Evolutionary conservation across 2,888 invertebrate species (phyloP).

Genomic region (Sclerodermus sp.): DNA sequence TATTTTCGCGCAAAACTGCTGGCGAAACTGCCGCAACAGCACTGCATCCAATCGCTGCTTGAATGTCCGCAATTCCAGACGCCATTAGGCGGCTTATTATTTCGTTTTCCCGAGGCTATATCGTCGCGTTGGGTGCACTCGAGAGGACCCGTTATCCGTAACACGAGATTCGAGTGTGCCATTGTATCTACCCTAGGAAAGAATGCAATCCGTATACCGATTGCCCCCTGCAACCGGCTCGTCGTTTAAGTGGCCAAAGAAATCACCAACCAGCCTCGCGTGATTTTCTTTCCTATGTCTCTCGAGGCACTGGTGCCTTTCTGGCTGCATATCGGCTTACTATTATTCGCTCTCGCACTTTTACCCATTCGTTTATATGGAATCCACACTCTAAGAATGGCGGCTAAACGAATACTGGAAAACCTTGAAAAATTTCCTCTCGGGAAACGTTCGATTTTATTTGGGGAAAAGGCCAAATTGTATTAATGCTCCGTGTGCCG

Average conservation of each 20-base stretch:
- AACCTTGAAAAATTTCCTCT: no score
- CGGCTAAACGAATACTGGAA: no score
- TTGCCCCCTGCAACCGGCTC: neutral
- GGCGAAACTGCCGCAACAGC: slow-evolving; percentile 33
- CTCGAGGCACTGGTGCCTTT: no score
- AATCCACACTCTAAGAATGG: no score
- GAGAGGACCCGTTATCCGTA: slow-evolving; percentile 25
- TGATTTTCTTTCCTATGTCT: no score
- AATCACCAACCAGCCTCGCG: neutral
- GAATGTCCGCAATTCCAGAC: slow-evolving; percentile 47
- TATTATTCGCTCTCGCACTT: no score
- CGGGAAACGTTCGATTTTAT: no score
- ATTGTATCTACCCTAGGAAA: slow-evolving; percentile 22
- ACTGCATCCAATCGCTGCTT: slow-evolving; percentile 46
- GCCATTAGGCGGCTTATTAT: slow-evolving; percentile 49
- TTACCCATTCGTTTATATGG: no score
- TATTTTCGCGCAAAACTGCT: slow-evolving; percentile 21
- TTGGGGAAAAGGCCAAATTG: no score
- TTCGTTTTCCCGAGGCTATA: slow-evolving; percentile 42
- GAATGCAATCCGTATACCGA: slow-evolving; percentile 19
- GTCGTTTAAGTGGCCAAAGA: neutral
- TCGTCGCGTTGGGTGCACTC: slow-evolving; percentile 29
- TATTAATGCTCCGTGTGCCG: no score
- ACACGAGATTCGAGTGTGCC: slow-evolving; percentile 14
- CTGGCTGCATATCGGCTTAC: no score